phyloP scores from a whole-genome alignment of 2,113 vertebrate genomes.

The Naja naja region DNA sequence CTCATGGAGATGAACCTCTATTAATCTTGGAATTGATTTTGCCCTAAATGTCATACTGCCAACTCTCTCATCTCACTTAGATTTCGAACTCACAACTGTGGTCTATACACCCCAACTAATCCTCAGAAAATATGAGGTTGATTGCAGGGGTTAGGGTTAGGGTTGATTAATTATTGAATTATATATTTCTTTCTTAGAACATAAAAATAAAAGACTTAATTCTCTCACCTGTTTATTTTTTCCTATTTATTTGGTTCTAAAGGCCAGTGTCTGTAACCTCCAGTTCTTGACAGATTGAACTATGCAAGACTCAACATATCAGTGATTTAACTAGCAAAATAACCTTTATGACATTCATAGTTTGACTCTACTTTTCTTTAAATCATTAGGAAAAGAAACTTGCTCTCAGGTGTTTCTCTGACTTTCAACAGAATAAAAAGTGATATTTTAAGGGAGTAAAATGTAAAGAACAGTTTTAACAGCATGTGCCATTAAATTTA shows the following conservation, averaged over 20 bases:
- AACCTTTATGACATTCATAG: neutral
- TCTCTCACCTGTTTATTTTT: constrained; percentile 35
- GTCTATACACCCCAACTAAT: neutral
- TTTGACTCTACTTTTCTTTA: neutral
- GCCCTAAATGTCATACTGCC: neutral
- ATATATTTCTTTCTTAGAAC: neutral
- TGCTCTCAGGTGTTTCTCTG: neutral
- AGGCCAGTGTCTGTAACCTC: constrained; percentile 30
- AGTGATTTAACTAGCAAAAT: constrained; percentile 23
- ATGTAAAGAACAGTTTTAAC: neutral
- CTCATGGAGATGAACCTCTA: neutral
- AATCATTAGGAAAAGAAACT: neutral
- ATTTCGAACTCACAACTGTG: neutral
- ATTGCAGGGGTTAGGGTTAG: neutral
- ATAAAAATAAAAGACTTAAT: neutral
- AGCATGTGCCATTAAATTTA: neutral
- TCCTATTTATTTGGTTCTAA: constrained; percentile 35
- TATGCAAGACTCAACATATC: neutral
- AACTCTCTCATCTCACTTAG: neutral
- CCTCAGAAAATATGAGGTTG: neutral
- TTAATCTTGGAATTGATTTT: neutral
- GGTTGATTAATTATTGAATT: neutral
- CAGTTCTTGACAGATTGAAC: neutral
- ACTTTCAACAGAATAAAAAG: neutral
- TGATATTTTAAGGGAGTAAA: neutral